These are phyloP conservation scores for Plectus sambesii DNA, from an alignment of 1,140 invertebrate species.

Conservation along the genomic window DNA sequence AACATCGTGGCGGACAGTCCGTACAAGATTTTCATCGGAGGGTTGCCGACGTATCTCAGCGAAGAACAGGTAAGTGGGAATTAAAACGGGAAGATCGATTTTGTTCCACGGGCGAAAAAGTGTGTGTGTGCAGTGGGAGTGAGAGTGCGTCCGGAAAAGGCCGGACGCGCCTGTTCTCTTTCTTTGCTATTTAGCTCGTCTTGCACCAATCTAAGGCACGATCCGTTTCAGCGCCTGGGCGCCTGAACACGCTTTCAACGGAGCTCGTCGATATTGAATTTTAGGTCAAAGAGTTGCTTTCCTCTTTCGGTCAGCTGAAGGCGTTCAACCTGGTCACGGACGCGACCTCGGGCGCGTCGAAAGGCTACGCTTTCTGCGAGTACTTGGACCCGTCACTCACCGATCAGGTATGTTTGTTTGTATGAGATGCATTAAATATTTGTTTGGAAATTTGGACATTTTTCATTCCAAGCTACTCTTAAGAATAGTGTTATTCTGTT, in stretches of 20 bases:
- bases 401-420: slow-evolving; percentile 65
- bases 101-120: too few species aligned
- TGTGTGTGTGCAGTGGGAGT: too few species aligned
- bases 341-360: slow-evolving; percentile 86
- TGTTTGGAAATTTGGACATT: too few species aligned
- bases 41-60: slow-evolving; percentile 94
- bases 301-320: slow-evolving; percentile 65
- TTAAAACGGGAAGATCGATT: too few species aligned
- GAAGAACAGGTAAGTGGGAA: slow-evolving; percentile 82
- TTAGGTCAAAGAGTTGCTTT: slow-evolving; percentile 37
- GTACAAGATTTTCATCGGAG: slow-evolving; percentile 97
- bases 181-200: too few species aligned
- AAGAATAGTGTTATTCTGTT: too few species aligned
- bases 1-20: slow-evolving; percentile 87
- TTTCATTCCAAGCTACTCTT: too few species aligned
- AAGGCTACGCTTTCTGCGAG: slow-evolving; percentile 98
- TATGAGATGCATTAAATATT: slow-evolving; percentile 4
- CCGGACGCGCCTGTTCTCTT: too few species aligned
- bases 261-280: slow-evolving; percentile 26
- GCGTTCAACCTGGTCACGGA: slow-evolving; percentile 98
- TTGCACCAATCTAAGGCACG: too few species aligned
- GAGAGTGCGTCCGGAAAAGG: too few species aligned
- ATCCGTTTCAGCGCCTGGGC: slow-evolving; percentile 25
- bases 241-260: slow-evolving; percentile 28
- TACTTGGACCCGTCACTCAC: slow-evolving; percentile 93